A percentile compares a stretch with the other conserved stretches of the same genome.
Evolutionary conservation across 2,113 vertebrate genomes (phyloP).

Genomic region (Crotalus viridis): DNA sequence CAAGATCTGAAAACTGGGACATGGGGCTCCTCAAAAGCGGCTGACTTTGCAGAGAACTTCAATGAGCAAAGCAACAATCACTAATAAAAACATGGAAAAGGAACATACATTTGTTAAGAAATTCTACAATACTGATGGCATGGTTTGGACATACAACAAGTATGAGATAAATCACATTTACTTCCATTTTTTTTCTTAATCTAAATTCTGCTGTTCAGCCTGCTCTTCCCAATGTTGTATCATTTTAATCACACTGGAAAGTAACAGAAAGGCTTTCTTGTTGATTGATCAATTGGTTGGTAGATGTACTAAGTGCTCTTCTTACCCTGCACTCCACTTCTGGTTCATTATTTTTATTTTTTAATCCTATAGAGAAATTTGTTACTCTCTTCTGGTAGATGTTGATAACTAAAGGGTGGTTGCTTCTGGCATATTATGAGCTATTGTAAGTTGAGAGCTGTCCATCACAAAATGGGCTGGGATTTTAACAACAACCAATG

Average conservation of each 20-base stretch:
- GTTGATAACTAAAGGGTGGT: background rate
- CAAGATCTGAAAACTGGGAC: background rate
- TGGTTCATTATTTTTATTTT: background rate
- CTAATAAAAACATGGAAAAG: background rate
- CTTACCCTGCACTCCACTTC: conserved; percentile 7
- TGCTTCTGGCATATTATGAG: background rate
- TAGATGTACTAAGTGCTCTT: background rate
- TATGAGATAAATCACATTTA: background rate
- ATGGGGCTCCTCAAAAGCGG: background rate
- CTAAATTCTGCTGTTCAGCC: background rate
- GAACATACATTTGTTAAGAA: background rate
- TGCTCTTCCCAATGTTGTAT: background rate
- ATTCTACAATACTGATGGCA: background rate
- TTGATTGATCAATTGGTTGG: background rate
- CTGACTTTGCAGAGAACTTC: background rate
- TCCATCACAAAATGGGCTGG: background rate
- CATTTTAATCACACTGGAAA: background rate
- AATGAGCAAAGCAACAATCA: background rate
- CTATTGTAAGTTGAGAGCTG: background rate
- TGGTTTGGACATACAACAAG: background rate
- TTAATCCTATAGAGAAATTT: conserved; percentile 7
- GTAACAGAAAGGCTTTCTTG: background rate
- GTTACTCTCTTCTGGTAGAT: conserved; percentile 27
- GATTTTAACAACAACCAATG: conserved; percentile 13
- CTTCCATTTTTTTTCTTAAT: background rate